Evolutionary conservation across 2,797 vertebrate species (phyloP), one percentile per base, ranked within the genome.

Genomic region (Phoxinus dragarum): DNA sequence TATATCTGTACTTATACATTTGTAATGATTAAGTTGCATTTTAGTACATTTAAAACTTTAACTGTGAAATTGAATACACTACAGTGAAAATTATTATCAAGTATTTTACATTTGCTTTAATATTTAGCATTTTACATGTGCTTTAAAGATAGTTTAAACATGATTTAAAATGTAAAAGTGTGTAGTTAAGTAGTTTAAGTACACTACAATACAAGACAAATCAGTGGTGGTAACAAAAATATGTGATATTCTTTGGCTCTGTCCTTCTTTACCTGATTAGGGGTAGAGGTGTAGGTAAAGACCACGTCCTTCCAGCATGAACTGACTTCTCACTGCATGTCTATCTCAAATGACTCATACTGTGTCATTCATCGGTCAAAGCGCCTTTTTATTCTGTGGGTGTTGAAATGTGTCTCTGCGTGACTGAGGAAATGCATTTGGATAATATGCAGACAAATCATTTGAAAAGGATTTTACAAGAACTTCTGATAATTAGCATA

Each of bases 241-340:
- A 38, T 27, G 19, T 44, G 67, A 42, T 64, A 34, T 67, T 69
- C 9, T 83, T 71, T 36, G 3, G 27, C 36, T 9, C 54, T 17
- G 69, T 68, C 34, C 71, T 59, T 52, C 44, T 71, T 75, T 56
- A 47, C 81, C 67, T 73, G 38, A 5, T 52, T 44, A 23, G 68
- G 78, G 68, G 78, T 75, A 71, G 49, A 86, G 61, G n/a, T n/a
- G n/a, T n/a, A n/a, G n/a, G 78, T 17, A 82, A 78, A 84, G 80
- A 82, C n/a, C 40, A 23, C 17, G 0, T 47, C 2, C 78, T 86
- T 88, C 67, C 27, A 81, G 52, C 74, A 34, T 80, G 52, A 66
- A 84, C 78, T 56, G 68, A 84, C 47, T 40, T 49, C n/a, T 31
- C 31, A 10, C 14, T 36, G 40, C 64, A 17, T 72, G 81, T 77